Evolutionary conservation across 2,888 invertebrate species (phyloP).

Genomic region (Agriopis marginaria): DNA sequence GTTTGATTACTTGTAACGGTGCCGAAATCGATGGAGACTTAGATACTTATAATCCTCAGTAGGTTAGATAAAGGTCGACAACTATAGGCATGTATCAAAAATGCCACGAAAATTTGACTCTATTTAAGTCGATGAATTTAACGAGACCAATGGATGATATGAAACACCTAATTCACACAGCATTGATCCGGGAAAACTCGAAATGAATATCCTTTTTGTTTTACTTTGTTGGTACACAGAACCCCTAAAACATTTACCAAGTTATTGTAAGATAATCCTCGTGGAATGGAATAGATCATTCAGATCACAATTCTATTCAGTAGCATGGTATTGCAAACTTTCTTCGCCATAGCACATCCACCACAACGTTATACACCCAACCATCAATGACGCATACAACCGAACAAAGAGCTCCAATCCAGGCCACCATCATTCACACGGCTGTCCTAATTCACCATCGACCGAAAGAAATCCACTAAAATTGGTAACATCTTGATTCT

Average conservation of each 20-base stretch:
- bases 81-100: neutral
- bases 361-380: neutral
- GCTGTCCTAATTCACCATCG: constrained; percentile 56
- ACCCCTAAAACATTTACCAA: no score
- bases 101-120: no score
- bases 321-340: constrained; percentile 7
- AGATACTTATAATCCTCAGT: constrained; percentile 4
- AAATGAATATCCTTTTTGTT: no score
- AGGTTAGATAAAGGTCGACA: constrained; percentile 10
- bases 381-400: constrained; percentile 44
- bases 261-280: neutral
- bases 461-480: constrained; percentile 55
- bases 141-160: no score
- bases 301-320: no score
- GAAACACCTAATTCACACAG: no score
- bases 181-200: no score
- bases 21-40: constrained; percentile 20
- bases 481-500: constrained; percentile 63
- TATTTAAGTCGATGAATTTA: no score
- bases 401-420: constrained; percentile 46
- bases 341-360: neutral
- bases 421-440: constrained; percentile 62
- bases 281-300: neutral
- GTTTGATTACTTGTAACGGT: constrained; percentile 39
- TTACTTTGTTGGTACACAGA: no score